Percentiles rank a stretch among this genome's conserved stretches.
Evolutionary conservation across 2,113 vertebrate species (phyloP).

Genomic region (Trichomycterus rosablanca): DNA sequence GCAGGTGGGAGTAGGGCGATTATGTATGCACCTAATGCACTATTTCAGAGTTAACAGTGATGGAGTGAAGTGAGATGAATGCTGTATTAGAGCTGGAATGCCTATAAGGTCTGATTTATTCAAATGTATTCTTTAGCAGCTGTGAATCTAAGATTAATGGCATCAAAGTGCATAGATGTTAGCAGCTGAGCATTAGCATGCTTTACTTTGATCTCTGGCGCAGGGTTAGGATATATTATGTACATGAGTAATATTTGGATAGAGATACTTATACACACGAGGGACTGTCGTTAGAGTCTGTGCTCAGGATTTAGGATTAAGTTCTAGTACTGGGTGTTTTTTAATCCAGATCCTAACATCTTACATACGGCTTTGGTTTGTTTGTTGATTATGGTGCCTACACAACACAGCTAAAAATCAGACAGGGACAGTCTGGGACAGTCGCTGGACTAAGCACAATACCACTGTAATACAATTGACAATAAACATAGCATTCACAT

Average conservation of each 20-base stretch:
- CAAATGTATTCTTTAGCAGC: conserved; percentile 19
- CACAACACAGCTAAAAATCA: too few species aligned
- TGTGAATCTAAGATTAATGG: neutral
- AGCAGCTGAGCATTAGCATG: neutral
- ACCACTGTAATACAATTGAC: too few species aligned
- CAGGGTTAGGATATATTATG: conserved; percentile 10
- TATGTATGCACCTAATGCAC: conserved; percentile 11
- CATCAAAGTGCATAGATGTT: conserved; percentile 5
- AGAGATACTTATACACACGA: neutral
- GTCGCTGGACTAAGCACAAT: too few species aligned
- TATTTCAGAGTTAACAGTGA: conserved; percentile 6
- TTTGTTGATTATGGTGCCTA: too few species aligned
- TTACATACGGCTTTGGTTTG: too few species aligned
- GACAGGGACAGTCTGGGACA: too few species aligned
- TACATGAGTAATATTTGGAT: neutral
- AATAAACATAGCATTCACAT: too few species aligned
- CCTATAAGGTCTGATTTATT: conserved; percentile 23
- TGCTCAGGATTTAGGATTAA: too few species aligned
- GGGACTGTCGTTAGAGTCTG: too few species aligned
- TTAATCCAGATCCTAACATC: too few species aligned
- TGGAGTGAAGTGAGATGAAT: conserved; percentile 9
- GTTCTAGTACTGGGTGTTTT: too few species aligned
- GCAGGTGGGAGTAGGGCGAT: conserved; percentile 20
- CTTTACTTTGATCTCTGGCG: conserved; percentile 9
- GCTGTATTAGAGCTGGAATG: neutral